Evolutionary conservation across 2,888 invertebrate genomes (phyloP), one percentile per base, ranked within the genome.

Genomic region (Epirrhoe tristata): DNA sequence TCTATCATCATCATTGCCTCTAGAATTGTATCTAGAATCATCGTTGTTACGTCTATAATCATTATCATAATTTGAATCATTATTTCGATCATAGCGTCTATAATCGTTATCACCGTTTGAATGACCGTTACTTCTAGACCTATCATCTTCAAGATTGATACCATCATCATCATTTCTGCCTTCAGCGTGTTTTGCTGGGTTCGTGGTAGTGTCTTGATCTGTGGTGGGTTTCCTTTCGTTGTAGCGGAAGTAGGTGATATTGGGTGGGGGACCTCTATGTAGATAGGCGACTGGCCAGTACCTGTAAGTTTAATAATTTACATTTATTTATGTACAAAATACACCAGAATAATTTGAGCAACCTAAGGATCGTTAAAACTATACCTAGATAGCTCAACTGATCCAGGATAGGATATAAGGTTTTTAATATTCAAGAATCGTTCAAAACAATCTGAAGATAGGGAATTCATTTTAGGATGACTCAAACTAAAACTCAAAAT

Each of bases 211-310:
- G 39, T 63, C 63, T 51, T 63, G 55, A 67, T 72, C 72, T n/a
- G 82, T 78, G 6, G 78, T 70, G 0, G 67, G 62, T 63, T 61
- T 60, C 5, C 85, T 85, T 79, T 92, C 92, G 70, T 92, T 91
- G 75, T 88, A 93, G 60, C 85, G 83, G 73, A 92, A 93, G 74
- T 92, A 93, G 0, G 96, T 96, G 73, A 95, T 94, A 81, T 97
- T 97, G 0, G 97, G 97, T 4, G 98, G 97, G 43, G 96, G 95
- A 67, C 96, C 96, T 83, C 96, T 95, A 80, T 98, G 97, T 0
- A 97, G 93, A 82, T 97, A 98, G 0, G 97, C 96, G 16, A 97
- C 96, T 0, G 97, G 97, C 97, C 97, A 97, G 74, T 95, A 94
- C 76, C 94, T 94, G 63, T 10, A 12, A 58, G 50, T 39, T 12